Evolutionary conservation across 2,113 vertebrate species (phyloP).

Genomic region (Cyanocitta stelleri): DNA sequence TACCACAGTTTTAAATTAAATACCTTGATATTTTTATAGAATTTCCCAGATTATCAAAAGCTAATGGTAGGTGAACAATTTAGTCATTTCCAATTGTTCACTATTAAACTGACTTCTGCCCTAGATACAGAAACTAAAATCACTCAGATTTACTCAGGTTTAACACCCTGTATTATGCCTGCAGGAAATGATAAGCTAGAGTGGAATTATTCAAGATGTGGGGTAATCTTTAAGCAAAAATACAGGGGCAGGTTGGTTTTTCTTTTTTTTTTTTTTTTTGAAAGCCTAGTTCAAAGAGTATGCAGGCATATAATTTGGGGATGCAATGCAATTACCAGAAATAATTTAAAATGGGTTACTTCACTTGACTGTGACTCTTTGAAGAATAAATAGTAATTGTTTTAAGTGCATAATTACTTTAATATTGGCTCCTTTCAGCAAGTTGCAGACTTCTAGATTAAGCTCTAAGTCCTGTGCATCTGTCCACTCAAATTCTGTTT

Average conservation of each 20-base stretch:
- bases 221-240: conserved; percentile 48
- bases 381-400: conserved; percentile 67
- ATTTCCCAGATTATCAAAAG: neutral
- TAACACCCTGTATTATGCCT: conserved; percentile 24
- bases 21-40: neutral
- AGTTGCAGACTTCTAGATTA: conserved; percentile 48
- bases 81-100: neutral
- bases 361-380: conserved; percentile 57
- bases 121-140: conserved; percentile 48
- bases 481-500: conserved; percentile 56
- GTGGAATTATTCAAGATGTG: conserved; percentile 34
- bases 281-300: conserved; percentile 48
- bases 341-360: conserved; percentile 58
- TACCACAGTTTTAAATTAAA: neutral
- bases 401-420: conserved; percentile 68
- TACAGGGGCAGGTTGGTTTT: neutral
- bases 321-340: conserved; percentile 61
- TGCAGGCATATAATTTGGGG: conserved; percentile 61
- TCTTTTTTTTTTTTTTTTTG: conserved; percentile 2
- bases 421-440: conserved; percentile 63
- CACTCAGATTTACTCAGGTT: conserved; percentile 33
- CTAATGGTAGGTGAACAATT: neutral
- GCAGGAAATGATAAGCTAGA: conserved; percentile 49
- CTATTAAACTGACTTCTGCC: conserved; percentile 31
- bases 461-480: conserved; percentile 52